These are phyloP conservation scores for Pithys albifrons DNA, from an alignment of 2,113 vertebrate genomes.

Conservation along the genomic window DNA sequence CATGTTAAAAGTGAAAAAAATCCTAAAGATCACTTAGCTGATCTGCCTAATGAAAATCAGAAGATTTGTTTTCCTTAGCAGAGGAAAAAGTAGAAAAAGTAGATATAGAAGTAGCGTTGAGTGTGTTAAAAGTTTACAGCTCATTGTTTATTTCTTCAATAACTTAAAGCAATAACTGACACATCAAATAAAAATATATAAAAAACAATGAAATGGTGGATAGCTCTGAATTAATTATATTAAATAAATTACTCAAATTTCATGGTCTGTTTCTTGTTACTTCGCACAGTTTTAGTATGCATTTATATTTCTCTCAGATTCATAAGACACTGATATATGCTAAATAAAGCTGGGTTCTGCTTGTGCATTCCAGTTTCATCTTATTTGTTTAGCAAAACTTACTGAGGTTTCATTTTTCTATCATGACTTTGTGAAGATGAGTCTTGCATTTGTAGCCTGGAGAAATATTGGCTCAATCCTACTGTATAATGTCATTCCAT, in stretches of 20 bases:
- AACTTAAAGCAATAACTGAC: neutral
- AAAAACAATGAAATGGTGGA: no score
- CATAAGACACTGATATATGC: neutral
- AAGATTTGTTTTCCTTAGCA: neutral
- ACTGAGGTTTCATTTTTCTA: neutral
- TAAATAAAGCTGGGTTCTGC: neutral
- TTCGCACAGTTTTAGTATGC: neutral
- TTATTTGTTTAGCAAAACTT: neutral
- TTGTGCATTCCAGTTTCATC: neutral
- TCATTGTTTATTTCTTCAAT: neutral
- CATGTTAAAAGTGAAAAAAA: neutral
- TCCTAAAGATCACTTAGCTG: neutral
- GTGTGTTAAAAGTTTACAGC: neutral
- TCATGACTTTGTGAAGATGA: neutral
- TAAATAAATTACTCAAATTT: neutral
- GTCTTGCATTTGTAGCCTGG: neutral
- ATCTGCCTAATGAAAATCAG: neutral
- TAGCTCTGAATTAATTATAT: neutral
- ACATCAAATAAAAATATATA: neutral
- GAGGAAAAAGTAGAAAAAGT: neutral
- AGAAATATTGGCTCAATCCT: neutral
- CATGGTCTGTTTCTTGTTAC: neutral
- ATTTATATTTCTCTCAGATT: neutral
- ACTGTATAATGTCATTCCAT: fast-evolving
- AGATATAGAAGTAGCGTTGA: neutral